Percentiles rank a stretch among this genome's conserved stretches.
phyloP scores from a whole-genome alignment of 2,113 vertebrate species.

The Entosphenus tridentatus region DNA sequence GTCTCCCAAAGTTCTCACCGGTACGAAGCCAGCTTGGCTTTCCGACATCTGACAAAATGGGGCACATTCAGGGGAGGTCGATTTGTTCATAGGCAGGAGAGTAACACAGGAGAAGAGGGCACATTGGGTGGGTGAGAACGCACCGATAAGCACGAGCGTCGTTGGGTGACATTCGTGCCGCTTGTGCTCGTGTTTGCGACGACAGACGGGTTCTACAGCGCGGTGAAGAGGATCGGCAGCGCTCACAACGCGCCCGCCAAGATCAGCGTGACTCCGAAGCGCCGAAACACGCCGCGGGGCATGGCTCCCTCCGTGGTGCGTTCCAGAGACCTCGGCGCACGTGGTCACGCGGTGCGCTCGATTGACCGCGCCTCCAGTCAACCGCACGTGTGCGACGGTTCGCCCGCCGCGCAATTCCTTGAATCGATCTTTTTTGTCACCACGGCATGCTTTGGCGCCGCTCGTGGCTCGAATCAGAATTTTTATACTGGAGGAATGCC shows the following conservation, averaged over 20 bases:
- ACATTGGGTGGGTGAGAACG: neutral
- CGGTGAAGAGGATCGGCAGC: conserved; percentile 72
- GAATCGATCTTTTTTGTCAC: too few relatives aligned
- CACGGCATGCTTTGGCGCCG: too few relatives aligned
- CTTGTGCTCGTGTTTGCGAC: neutral
- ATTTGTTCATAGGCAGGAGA: neutral
- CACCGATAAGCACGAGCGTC: neutral
- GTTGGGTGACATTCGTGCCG: neutral
- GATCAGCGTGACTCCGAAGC: conserved; percentile 33
- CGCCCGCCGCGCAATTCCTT: too few relatives aligned
- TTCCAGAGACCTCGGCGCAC: neutral
- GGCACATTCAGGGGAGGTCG: neutral
- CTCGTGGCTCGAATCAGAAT: too few relatives aligned
- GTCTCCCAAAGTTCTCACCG: too few relatives aligned
- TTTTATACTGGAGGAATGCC: too few relatives aligned
- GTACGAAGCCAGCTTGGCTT: too few relatives aligned
- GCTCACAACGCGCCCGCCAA: conserved; percentile 64
- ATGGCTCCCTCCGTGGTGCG: conserved; percentile 74
- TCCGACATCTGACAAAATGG: neutral
- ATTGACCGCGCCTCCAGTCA: too few relatives aligned
- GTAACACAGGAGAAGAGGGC: neutral
- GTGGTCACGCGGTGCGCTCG: too few relatives aligned
- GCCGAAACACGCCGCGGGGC: conserved; percentile 28
- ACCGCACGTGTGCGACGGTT: too few relatives aligned
- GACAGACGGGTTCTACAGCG: conserved; percentile 79